These are phyloP conservation scores for Bucco capensis DNA, from an alignment of 2,113 vertebrate genomes.

Conservation along the genomic window DNA sequence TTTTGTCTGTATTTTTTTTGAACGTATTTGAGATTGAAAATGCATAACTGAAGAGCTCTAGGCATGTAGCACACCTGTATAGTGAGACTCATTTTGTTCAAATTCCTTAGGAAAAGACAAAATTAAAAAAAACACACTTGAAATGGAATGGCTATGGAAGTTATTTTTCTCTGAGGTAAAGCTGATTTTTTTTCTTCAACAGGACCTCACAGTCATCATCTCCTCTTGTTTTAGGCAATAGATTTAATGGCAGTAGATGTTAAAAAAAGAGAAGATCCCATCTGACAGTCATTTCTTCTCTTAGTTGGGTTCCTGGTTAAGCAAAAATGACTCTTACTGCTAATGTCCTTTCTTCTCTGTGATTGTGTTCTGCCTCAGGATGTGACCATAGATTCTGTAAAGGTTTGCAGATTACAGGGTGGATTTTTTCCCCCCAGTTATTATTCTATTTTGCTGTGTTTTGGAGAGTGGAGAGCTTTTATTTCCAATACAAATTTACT, in stretches of 20 bases:
- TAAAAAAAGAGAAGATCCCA: neutral
- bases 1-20: neutral
- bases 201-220: neutral
- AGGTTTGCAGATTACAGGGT: neutral
- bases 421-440: fast-evolving
- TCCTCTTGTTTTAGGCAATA: neutral
- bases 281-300: neutral
- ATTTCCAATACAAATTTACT: neutral
- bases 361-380: neutral
- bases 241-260: neutral
- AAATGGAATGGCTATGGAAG: neutral
- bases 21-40: neutral
- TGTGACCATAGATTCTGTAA: neutral
- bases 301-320: neutral
- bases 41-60: neutral
- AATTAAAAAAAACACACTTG: neutral
- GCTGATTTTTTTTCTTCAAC: neutral
- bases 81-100: neutral
- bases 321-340: neutral
- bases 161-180: neutral
- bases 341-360: neutral
- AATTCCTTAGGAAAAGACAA: neutral
- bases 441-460: neutral
- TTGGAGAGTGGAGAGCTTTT: neutral
- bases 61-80: neutral